Percentiles rank a stretch among this genome's conserved stretches.
These are phyloP conservation scores for Callipepla californica DNA, from an alignment of 2,113 vertebrate genomes.

Conservation along the genomic window DNA sequence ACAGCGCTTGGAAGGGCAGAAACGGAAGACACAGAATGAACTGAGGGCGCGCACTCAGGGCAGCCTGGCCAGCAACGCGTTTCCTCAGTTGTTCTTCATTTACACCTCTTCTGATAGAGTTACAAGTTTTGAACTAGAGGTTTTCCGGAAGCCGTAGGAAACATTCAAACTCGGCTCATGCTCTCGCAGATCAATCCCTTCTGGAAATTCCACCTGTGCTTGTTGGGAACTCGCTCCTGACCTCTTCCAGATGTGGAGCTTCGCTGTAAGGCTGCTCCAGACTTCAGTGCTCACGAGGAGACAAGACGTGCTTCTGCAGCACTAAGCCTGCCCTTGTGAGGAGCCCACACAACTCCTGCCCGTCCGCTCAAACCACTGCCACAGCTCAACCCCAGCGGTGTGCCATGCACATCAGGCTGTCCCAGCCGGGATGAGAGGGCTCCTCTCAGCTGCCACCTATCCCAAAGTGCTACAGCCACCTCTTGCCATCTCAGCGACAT, in stretches of 20 bases:
- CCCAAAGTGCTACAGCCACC: background rate
- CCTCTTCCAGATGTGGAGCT: conserved; percentile 15
- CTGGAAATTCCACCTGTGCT: conserved; percentile 48
- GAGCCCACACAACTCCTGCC: background rate
- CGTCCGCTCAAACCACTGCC: accelerated
- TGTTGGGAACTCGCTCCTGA: accelerated
- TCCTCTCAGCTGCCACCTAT: background rate
- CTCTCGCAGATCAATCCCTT: conserved; percentile 28
- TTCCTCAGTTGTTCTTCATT: conserved; percentile 54
- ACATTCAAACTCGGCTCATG: conserved; percentile 6
- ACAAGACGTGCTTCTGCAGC: background rate
- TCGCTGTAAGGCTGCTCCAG: background rate
- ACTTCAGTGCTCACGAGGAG: accelerated
- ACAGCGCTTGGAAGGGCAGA: conserved; percentile 37
- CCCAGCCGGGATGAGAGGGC: accelerated
- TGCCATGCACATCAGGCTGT: background rate
- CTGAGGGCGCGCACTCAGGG: background rate
- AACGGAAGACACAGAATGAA: conserved; percentile 51
- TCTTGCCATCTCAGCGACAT: background rate
- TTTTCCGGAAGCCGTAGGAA: conserved; percentile 50
- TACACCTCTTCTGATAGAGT: background rate
- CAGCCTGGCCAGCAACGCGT: background rate
- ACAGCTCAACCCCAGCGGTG: background rate
- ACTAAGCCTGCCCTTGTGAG: background rate
- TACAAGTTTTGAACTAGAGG: conserved; percentile 9